Evolutionary conservation across 2,888 invertebrate genomes (phyloP), one percentile per base, ranked within the genome.

Genomic region (Empis stercorea): DNA sequence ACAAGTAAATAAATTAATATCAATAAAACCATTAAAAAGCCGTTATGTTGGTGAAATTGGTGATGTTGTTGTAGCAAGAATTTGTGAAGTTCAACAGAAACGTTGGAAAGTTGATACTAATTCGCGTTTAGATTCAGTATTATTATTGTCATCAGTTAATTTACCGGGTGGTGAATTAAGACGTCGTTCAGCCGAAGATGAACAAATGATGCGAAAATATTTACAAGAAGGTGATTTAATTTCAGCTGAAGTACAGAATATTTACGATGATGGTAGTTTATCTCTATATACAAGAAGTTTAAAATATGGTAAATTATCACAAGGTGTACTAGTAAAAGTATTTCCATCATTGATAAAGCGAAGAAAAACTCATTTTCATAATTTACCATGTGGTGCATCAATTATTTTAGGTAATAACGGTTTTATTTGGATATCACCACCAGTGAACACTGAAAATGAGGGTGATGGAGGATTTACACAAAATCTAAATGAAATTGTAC

Each of bases 121-220:
- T 69, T 84, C 93, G 0, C 80, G 92, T 46, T 70, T 86, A 61
- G 92, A 94, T 69, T 88, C 94, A 0, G 76, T 87, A 39, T 74
- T 99, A 11, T 75, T 88, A 51, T 70, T 99, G 15, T 91, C 94
- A 0, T 87, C 94, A 30, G 94, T 99, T 2, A 96, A 97, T 73
- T 75, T 99, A 52, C 97, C 97, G n/a, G 96, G 96, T 27, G 89
- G 91, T 46, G 97, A 97, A 75, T 71, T 96, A 82, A 76, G 96
- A 52, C 74, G 94, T 46, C 76, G 94, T 61, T 92, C 88, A 4
- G 87, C 83, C 6, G 95, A 99, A 73, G 99, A 99, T 74, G 97
- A 99, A 66, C 85, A 94, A 63, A 87, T 89, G 76, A 99, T 99
- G 99, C 75, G 97, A 46, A 84, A 87, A 54, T 94, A 93, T 66